phyloP scores from a whole-genome alignment of 2,888 invertebrate species.

The Lithophane leautieri region DNA sequence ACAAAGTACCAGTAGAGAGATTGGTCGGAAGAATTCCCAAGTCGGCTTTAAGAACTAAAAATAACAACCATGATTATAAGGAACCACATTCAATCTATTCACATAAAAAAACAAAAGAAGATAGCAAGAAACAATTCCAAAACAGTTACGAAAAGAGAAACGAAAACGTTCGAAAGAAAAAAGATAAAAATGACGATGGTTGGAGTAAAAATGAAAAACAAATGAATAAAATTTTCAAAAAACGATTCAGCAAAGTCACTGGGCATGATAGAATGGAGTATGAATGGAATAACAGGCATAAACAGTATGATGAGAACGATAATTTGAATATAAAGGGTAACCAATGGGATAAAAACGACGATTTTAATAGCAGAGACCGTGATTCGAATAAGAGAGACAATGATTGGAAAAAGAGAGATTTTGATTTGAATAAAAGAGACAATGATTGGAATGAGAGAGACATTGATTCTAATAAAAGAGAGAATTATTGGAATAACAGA shows the following conservation, averaged over 20 bases:
- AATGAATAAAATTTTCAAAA: not conserved
- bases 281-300: slow-evolving; percentile 39
- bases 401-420: not conserved
- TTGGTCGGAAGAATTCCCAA: not conserved
- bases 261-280: slow-evolving; percentile 6
- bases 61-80: not conserved
- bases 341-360: not conserved
- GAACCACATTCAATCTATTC: not conserved
- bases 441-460: not conserved
- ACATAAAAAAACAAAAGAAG: not conserved
- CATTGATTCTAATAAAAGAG: not conserved
- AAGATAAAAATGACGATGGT: not conserved
- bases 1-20: not conserved
- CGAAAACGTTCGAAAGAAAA: not conserved
- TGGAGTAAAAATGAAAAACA: not conserved
- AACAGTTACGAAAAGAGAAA: too few relatives aligned
- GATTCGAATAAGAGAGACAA: not conserved
- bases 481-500: not conserved
- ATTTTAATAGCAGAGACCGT: not conserved
- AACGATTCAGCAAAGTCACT: not conserved
- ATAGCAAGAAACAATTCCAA: not conserved
- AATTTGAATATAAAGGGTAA: slow-evolving; percentile 9
- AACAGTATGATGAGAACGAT: not conserved
- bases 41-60: not conserved
- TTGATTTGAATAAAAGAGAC: not conserved